Conservation (phyloP, 2,797 vertebrate genomes). For the Notolabrus celidotus region DNA sequence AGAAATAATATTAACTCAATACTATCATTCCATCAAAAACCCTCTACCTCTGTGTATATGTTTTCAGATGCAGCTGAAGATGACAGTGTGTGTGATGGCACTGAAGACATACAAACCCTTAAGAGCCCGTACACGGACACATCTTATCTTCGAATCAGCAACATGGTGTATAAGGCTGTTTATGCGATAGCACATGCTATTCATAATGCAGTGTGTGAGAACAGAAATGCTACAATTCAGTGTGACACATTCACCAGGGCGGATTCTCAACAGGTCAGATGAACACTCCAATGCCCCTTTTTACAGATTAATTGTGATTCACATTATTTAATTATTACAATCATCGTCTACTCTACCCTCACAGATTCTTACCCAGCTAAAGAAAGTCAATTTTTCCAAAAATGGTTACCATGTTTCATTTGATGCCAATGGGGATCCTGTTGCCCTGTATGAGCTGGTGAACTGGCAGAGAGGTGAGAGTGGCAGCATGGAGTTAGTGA, state of each 20-base stretch:
- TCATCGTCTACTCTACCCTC: background rate
- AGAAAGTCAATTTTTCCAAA: background rate
- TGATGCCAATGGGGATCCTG: background rate
- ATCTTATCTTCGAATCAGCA: background rate
- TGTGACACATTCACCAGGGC: background rate
- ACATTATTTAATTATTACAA: too few species aligned
- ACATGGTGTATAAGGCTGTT: constrained; percentile 1
- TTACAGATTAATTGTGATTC: too few species aligned
- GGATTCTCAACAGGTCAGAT: background rate
- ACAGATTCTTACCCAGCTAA: constrained; percentile 1
- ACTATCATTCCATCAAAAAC: background rate
- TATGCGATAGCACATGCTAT: background rate
- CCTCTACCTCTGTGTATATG: background rate
- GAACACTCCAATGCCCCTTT: background rate
- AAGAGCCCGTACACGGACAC: background rate
- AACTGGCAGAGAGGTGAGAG: background rate
- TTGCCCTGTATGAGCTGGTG: constrained; percentile 4
- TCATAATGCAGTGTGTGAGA: background rate
- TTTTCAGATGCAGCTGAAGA: background rate
- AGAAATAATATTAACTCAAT: too few species aligned
- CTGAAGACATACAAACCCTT: background rate
- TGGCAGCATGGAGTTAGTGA: background rate
- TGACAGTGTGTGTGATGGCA: background rate
- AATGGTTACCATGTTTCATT: background rate
- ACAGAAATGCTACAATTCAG: background rate